phyloP scores from a whole-genome alignment of 1,140 invertebrate genomes.

The Xylocopa sonorina region DNA sequence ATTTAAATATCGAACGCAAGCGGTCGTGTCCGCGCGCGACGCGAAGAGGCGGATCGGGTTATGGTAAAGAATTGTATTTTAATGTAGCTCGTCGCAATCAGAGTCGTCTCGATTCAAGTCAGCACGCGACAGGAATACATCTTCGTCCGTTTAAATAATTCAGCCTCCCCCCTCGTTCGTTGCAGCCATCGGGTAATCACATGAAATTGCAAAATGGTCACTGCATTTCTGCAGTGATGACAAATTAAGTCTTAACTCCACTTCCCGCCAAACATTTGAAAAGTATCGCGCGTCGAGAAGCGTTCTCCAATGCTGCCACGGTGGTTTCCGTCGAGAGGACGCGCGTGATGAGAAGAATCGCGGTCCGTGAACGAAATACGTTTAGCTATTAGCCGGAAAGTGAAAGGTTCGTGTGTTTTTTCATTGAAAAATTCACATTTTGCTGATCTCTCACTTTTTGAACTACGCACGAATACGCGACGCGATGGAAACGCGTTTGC shows the following conservation, averaged over 20 bases:
- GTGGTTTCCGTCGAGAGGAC: background rate
- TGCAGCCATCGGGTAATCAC: background rate
- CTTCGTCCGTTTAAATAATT: constrained; percentile 20
- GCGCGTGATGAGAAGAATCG: background rate
- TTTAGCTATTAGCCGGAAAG: background rate
- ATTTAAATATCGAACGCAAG: too few species aligned
- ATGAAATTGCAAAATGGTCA: constrained; percentile 14
- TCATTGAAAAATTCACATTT: constrained; percentile 13
- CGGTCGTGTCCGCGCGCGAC: too few species aligned
- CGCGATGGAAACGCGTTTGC: background rate
- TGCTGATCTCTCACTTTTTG: too few species aligned
- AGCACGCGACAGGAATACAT: background rate
- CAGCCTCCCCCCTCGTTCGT: background rate
- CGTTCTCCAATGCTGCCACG: background rate
- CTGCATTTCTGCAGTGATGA: too few species aligned
- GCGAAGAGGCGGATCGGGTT: too few species aligned
- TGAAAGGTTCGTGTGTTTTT: background rate
- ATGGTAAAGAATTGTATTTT: background rate
- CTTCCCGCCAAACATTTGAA: too few species aligned
- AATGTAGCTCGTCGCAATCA: background rate
- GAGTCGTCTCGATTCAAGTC: constrained; percentile 1
- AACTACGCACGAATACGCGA: too few species aligned
- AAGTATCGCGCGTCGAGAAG: background rate
- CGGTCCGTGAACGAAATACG: background rate
- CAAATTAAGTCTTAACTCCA: too few species aligned